Conservation (phyloP, 2,113 vertebrate species). For the Puffinus mauretanicus region DNA sequence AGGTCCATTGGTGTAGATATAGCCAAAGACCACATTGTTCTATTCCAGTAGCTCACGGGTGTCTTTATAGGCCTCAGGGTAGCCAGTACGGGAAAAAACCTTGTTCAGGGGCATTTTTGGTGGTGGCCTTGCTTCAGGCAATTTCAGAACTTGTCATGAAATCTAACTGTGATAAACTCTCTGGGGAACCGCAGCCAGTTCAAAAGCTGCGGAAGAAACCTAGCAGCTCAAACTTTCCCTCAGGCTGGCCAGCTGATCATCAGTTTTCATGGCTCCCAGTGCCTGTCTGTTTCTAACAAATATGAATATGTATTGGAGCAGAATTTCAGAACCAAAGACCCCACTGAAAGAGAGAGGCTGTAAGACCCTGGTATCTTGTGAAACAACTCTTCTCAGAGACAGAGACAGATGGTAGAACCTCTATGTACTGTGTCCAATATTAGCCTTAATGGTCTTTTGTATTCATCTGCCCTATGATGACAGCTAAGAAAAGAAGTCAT, state of each 20-base stretch:
- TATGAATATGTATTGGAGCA: not conserved
- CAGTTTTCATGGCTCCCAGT: not conserved
- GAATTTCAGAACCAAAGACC: not conserved
- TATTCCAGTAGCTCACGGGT: not conserved
- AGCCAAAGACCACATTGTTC: not conserved
- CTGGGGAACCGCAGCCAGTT: not conserved
- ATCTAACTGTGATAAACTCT: not conserved
- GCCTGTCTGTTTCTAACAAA: not conserved
- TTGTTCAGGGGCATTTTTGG: not conserved
- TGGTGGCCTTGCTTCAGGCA: not conserved
- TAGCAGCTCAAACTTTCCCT: not conserved
- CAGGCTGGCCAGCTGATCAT: not conserved
- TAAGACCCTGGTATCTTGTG: not conserved
- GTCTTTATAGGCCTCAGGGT: not conserved
- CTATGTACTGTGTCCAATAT: not conserved
- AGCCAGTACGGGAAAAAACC: not conserved
- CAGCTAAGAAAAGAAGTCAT: constrained; percentile 62
- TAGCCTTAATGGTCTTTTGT: constrained; percentile 34
- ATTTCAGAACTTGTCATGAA: not conserved
- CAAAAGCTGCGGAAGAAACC: not conserved
- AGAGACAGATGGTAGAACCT: not conserved
- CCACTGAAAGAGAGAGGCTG: not conserved
- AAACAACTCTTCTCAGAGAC: not conserved
- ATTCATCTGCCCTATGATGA: constrained; percentile 41
- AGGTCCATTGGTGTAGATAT: not conserved